Conservation (phyloP, 2,113 vertebrate genomes). For the Oenanthe melanoleuca region DNA sequence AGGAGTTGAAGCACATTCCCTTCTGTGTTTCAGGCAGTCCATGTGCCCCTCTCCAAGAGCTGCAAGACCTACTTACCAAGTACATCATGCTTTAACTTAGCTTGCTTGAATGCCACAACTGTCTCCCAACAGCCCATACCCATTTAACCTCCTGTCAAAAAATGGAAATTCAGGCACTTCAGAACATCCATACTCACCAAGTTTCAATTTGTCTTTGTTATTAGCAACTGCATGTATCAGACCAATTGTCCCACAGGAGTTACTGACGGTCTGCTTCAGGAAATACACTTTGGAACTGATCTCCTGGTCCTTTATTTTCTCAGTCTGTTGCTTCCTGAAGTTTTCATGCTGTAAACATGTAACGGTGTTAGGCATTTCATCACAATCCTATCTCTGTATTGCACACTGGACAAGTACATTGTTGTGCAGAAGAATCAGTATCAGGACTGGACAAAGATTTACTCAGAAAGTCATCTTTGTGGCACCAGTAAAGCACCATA, state of each 20-base stretch:
- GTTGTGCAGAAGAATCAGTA: neutral
- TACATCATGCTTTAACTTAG: neutral
- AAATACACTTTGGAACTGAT: slow-evolving; percentile 86
- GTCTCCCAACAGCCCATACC: neutral
- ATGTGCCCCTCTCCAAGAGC: neutral
- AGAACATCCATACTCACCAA: slow-evolving; percentile 80
- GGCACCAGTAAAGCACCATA: neutral
- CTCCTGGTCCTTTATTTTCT: slow-evolving; percentile 80
- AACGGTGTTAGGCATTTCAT: neutral
- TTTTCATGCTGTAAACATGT: slow-evolving; percentile 83
- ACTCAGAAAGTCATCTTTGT: neutral
- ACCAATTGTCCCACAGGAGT: slow-evolving; percentile 94
- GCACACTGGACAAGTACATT: neutral
- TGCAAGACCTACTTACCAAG: neutral
- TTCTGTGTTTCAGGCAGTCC: neutral
- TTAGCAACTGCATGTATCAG: slow-evolving; percentile 92
- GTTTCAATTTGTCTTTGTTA: slow-evolving; percentile 86
- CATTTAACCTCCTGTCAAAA: neutral
- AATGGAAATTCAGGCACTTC: neutral
- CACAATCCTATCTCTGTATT: neutral
- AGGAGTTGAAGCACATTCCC: neutral
- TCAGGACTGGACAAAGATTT: neutral
- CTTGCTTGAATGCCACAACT: neutral
- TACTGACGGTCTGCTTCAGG: slow-evolving; percentile 89
- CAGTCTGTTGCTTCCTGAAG: slow-evolving; percentile 88